Percentiles rank a stretch among this genome's conserved stretches.
Evolutionary conservation across 2,797 vertebrate genomes (phyloP).

Genomic region (Danionella dracula): DNA sequence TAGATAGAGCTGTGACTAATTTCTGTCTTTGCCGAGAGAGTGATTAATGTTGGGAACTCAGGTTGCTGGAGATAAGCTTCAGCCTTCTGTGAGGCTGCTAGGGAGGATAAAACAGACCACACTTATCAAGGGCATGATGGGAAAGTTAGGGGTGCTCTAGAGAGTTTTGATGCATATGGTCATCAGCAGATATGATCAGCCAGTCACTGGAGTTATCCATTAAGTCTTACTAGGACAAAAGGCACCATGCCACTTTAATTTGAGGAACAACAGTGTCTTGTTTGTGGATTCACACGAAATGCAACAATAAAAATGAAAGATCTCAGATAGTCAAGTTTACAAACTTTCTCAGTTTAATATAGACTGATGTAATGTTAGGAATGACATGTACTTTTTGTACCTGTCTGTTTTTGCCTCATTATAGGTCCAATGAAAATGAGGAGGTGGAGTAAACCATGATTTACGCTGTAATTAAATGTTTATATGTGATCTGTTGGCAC

Average conservation of each 20-base stretch:
- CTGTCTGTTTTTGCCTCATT: no score
- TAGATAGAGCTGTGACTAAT: slow-evolving; percentile 67
- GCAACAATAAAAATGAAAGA: slow-evolving; percentile 25
- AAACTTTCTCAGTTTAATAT: slow-evolving; percentile 16
- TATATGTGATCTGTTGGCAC: no score
- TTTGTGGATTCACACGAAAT: slow-evolving; percentile 18
- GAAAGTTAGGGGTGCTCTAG: slow-evolving; percentile 39
- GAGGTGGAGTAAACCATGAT: no score
- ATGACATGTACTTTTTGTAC: neutral
- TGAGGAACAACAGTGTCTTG: slow-evolving; percentile 35
- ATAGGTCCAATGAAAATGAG: no score
- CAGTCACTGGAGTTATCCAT: slow-evolving; percentile 61
- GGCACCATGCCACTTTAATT: slow-evolving; percentile 43
- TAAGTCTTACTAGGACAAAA: slow-evolving; percentile 51
- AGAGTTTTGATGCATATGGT: slow-evolving; percentile 56
- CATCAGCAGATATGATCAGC: slow-evolving; percentile 66
- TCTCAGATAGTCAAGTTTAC: slow-evolving; percentile 40
- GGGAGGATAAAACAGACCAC: slow-evolving; percentile 66
- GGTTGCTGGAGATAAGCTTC: slow-evolving; percentile 66
- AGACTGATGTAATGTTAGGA: slow-evolving; percentile 12
- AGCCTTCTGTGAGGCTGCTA: slow-evolving; percentile 50
- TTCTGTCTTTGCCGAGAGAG: slow-evolving; percentile 63
- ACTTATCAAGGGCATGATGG: slow-evolving; percentile 65
- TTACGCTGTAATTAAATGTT: no score
- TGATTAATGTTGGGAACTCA: slow-evolving; percentile 68